Conservation (phyloP, 2,113 vertebrate species). For the Anolis sagrei region DNA sequence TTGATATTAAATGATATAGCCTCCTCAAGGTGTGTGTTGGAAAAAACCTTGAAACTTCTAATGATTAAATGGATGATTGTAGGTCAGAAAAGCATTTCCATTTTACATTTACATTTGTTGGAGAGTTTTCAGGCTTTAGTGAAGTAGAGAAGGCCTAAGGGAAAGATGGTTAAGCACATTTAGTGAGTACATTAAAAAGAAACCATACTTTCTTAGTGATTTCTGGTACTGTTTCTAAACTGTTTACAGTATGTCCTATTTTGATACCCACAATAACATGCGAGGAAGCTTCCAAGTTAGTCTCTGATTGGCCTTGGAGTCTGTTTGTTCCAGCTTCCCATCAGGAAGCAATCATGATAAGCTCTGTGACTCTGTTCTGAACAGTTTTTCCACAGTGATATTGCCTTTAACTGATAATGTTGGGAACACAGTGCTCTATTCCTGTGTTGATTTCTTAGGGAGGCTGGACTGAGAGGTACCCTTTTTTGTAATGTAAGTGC, state of each 20-base stretch:
- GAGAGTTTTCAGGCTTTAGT: slow-evolving; percentile 3
- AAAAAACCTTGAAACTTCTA: background rate
- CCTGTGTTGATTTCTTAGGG: slow-evolving; percentile 71
- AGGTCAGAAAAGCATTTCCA: background rate
- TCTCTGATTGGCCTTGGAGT: slow-evolving; percentile 70
- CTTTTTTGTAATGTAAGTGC: slow-evolving; percentile 31
- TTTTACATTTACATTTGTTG: slow-evolving; percentile 32
- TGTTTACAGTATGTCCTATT: slow-evolving; percentile 82
- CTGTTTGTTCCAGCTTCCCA: slow-evolving; percentile 77
- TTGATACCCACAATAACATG: slow-evolving; percentile 80
- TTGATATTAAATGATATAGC: no score
- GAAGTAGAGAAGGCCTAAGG: slow-evolving; percentile 34
- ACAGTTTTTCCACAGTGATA: slow-evolving; percentile 72
- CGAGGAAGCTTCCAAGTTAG: slow-evolving; percentile 68
- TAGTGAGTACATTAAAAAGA: slow-evolving; percentile 76
- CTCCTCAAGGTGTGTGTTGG: no score
- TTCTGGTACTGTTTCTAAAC: slow-evolving; percentile 81
- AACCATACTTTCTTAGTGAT: slow-evolving; percentile 75
- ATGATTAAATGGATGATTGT: background rate
- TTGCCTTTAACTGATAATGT: slow-evolving; percentile 71
- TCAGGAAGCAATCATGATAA: slow-evolving; percentile 90
- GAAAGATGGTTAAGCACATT: slow-evolving; percentile 67
- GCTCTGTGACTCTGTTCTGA: slow-evolving; percentile 68
- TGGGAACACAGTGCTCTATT: slow-evolving; percentile 75
- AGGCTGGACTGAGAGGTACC: slow-evolving; percentile 49